phyloP scores from a whole-genome alignment of 1,140 invertebrate species.

The Agrilus planipennis region DNA sequence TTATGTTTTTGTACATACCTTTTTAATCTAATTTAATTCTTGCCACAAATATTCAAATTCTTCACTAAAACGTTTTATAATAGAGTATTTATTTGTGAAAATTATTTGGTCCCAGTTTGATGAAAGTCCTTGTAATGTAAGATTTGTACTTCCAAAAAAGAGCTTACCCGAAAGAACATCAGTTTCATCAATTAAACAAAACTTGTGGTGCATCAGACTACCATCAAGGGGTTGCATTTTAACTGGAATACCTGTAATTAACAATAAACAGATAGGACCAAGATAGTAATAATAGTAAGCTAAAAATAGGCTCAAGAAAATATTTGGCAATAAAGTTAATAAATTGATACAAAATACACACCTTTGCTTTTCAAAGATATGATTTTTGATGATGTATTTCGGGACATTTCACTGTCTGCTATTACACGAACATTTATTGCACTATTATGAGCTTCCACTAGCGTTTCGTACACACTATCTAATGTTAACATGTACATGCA shows the following conservation, averaged over 20 bases:
- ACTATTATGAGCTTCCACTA: slow-evolving; percentile 17
- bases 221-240: slow-evolving; percentile 12
- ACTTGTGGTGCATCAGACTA: slow-evolving; percentile 26
- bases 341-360: slow-evolving; percentile 11
- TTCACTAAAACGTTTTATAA: slow-evolving; percentile 17
- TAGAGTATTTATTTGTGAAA: slow-evolving; percentile 19
- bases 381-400: slow-evolving; percentile 12
- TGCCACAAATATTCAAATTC: slow-evolving; percentile 28
- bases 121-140: slow-evolving; percentile 21
- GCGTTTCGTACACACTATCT: slow-evolving; percentile 11
- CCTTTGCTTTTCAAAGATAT: slow-evolving; percentile 7
- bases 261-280: slow-evolving; percentile 9
- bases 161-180: slow-evolving; percentile 15
- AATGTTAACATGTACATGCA: slow-evolving; percentile 22
- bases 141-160: slow-evolving; percentile 24
- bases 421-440: slow-evolving; percentile 21
- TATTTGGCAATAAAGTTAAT: no score
- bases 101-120: slow-evolving; percentile 22
- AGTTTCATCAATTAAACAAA: slow-evolving; percentile 24
- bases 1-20: no score
- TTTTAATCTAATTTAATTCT: no score
- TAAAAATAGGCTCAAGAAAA: no score
- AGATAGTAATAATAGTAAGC: no score
- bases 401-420: slow-evolving; percentile 15
- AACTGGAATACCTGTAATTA: slow-evolving; percentile 18